Conservation (phyloP, 2,888 invertebrate genomes). For the Acanthoscelides obtectus region DNA sequence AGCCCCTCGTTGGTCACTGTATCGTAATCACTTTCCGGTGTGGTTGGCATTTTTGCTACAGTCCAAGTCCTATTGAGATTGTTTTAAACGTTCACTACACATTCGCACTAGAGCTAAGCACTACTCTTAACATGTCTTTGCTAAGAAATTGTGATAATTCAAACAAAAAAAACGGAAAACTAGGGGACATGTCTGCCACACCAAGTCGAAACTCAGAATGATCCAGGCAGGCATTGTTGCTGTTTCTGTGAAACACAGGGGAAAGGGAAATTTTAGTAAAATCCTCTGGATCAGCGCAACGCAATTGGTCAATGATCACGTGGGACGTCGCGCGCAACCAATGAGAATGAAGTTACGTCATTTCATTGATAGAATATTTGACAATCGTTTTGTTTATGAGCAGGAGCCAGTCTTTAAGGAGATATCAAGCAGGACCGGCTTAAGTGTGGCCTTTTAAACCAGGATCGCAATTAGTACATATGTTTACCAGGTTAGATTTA, state of each 20-base stretch:
- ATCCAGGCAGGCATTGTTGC: conserved; percentile 31
- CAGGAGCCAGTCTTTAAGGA: background rate
- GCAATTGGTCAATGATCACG: conserved; percentile 47
- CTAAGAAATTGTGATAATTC: conserved; percentile 17
- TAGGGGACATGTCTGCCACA: conserved; percentile 14
- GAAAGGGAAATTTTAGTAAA: background rate
- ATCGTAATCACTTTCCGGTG: conserved; percentile 56
- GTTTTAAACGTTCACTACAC: conserved; percentile 5
- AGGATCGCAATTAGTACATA: background rate
- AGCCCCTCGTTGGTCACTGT: conserved; percentile 73
- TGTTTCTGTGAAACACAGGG: conserved; percentile 17
- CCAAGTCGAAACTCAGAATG: conserved; percentile 22
- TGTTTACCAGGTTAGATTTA: no score
- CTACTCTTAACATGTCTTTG: conserved; percentile 15
- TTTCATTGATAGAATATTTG: conserved; percentile 47
- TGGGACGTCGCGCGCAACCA: conserved; percentile 38
- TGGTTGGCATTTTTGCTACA: conserved; percentile 42
- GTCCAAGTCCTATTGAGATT: conserved; percentile 5
- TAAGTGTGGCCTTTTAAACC: background rate
- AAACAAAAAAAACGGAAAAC: conserved; percentile 16
- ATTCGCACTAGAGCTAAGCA: conserved; percentile 14
- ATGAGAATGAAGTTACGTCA: conserved; percentile 48
- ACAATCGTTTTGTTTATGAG: conserved; percentile 5
- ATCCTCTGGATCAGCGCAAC: conserved; percentile 22
- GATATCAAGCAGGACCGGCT: background rate